Base-by-base conservation (phyloP, 2,797 vertebrate species). In the Acomys russatus region DNA sequence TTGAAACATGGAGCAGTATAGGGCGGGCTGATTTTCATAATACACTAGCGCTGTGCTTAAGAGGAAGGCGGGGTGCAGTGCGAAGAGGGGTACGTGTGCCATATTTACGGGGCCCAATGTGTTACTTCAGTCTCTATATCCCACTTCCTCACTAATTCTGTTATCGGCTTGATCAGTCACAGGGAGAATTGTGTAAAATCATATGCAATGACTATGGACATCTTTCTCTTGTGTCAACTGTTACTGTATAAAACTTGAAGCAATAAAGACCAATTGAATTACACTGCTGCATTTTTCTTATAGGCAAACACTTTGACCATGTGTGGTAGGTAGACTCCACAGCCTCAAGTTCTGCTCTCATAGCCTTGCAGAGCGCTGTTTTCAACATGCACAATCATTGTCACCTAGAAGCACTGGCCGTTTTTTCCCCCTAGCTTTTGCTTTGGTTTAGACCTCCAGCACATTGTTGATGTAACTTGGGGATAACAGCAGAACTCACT, bases 201-300 rank as follows among this genome's bases (percentile, higher is more conserved):
- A 68, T 44, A 35, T 77, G 20, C 3, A 22, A 20, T 78, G 23
- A 25, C 44, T 74, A 12, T 78, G 30, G 22, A 77, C 8, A 30
- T 84, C 54, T 92, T 76, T 84, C 30, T 51, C 12, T 20, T 51
- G 14, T 66, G 59, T 79, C 30, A 33, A 22, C 33, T 63, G 76
- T 86, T 59, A 54, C n/a, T 56, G 74, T n/a, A 54, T 20, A 80
- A 59, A 96, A 33, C 51, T 82, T 44, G 56, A 68, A 85, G 51
- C 14, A 44, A 35, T 68, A 38, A 28, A 25, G 44, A 54, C 10
- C 49, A 44, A 18, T 54, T 22, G 71, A 79, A n/a, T 80, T 63
- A 85, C 54, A 86, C 20, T 70, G 30, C 28, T 76, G 0, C 38
- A 61, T 25, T 30, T 85, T 87, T 76, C 28, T 56, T 14, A n/a